phyloP scores from a whole-genome alignment of 2,888 invertebrate species.

The Asteroscopus sphinx region DNA sequence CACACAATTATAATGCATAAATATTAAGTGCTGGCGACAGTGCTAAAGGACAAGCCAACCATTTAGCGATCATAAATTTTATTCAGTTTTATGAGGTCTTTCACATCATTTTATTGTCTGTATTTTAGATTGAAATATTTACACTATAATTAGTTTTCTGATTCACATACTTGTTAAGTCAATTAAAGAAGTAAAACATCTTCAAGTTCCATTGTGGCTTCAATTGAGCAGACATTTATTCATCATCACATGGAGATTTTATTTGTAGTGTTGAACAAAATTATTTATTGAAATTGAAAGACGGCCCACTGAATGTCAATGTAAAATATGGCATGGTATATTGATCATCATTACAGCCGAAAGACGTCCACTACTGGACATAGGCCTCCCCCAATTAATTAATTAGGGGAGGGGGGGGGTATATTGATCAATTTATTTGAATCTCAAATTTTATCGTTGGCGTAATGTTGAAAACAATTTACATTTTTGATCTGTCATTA shows the following conservation, averaged over 20 bases:
- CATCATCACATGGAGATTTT: slow-evolving; percentile 23
- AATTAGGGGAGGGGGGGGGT: too few relatives aligned
- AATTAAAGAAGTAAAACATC: slow-evolving; percentile 48
- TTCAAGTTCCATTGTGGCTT: slow-evolving; percentile 34
- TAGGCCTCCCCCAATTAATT: too few relatives aligned
- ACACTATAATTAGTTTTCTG: slow-evolving; percentile 45
- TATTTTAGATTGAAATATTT: slow-evolving; percentile 48
- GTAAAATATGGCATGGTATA: slow-evolving; percentile 25
- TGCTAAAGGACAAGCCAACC: slow-evolving; percentile 60
- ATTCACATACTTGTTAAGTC: slow-evolving; percentile 44
- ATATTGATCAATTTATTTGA: slow-evolving; percentile 44
- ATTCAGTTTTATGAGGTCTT: slow-evolving; percentile 61
- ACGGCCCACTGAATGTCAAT: slow-evolving; percentile 29
- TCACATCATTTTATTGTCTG: slow-evolving; percentile 57
- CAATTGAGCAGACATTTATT: slow-evolving; percentile 47
- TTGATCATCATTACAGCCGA: too few relatives aligned
- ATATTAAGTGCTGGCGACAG: slow-evolving; percentile 55
- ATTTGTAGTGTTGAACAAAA: slow-evolving; percentile 36
- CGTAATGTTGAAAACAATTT: slow-evolving; percentile 41
- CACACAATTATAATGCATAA: slow-evolving; percentile 59
- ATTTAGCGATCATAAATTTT: slow-evolving; percentile 60
- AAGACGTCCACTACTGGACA: too few relatives aligned
- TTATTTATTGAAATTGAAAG: slow-evolving; percentile 36
- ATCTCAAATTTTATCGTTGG: slow-evolving; percentile 40
- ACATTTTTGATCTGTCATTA: slow-evolving; percentile 16